phyloP scores from a whole-genome alignment of 2,888 invertebrate genomes.

The Thymelicus sylvestris region DNA sequence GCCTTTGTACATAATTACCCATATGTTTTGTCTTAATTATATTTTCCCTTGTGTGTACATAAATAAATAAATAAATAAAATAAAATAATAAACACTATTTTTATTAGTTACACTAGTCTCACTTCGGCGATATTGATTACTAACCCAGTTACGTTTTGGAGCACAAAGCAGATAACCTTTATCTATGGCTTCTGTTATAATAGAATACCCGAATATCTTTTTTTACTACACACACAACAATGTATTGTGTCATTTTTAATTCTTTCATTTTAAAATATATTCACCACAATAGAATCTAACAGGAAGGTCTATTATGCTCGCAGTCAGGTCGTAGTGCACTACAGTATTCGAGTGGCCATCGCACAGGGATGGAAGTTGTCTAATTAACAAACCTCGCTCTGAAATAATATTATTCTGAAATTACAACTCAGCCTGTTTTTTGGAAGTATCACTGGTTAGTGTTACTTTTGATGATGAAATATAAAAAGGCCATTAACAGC shows the following conservation, averaged over 20 bases:
- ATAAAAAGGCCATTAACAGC: not conserved
- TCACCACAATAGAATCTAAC: slow-evolving; percentile 35
- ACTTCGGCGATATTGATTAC: not conserved
- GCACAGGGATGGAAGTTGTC: slow-evolving; percentile 64
- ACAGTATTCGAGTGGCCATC: slow-evolving; percentile 57
- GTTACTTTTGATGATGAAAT: slow-evolving; percentile 23
- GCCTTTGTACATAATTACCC: too few relatives aligned
- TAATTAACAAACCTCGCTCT: slow-evolving; percentile 70
- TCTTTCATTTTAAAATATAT: slow-evolving; percentile 7
- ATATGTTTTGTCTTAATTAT: too few relatives aligned
- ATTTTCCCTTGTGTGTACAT: too few relatives aligned
- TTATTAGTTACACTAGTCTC: slow-evolving; percentile 17
- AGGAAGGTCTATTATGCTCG: slow-evolving; percentile 46
- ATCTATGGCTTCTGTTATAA: slow-evolving; percentile 13
- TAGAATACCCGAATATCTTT: slow-evolving; percentile 15
- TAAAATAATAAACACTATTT: too few relatives aligned
- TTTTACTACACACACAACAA: slow-evolving; percentile 20
- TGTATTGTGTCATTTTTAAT: slow-evolving; percentile 33
- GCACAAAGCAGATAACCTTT: slow-evolving; percentile 18
- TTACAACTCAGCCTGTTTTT: slow-evolving; percentile 30
- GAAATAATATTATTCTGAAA: slow-evolving; percentile 54
- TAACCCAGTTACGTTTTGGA: slow-evolving; percentile 18
- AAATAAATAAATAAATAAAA: too few relatives aligned
- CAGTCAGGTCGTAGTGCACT: slow-evolving; percentile 49
- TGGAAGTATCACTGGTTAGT: slow-evolving; percentile 27